Evolutionary conservation across 2,113 vertebrate species (phyloP).

Genomic region (Microcebus griseorufus): DNA sequence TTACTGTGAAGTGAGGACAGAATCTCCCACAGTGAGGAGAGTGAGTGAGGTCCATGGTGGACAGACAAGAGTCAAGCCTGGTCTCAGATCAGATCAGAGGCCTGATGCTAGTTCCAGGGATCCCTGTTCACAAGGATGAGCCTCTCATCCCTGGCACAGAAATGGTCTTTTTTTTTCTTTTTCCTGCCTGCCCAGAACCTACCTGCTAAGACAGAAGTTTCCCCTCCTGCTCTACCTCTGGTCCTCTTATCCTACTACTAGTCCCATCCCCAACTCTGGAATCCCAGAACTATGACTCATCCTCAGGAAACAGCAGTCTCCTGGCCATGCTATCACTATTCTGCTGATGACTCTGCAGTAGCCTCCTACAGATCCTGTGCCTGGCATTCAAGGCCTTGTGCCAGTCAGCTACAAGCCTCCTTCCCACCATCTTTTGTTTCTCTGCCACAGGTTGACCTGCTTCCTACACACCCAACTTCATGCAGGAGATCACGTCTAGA

Average conservation of each 20-base stretch:
- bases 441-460: neutral
- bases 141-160: neutral
- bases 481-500: neutral
- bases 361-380: neutral
- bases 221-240: neutral
- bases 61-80: neutral
- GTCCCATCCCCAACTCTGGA: neutral
- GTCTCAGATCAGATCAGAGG: neutral
- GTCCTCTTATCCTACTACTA: neutral
- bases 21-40: neutral
- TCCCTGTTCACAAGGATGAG: neutral
- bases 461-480: neutral
- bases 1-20: neutral
- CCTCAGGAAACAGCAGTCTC: constrained; percentile 37
- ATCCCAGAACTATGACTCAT: constrained; percentile 14
- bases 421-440: neutral
- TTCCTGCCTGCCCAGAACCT: neutral
- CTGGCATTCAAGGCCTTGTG: neutral
- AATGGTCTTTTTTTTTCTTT: neutral
- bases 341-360: neutral
- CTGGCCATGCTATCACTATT: neutral
- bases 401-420: neutral
- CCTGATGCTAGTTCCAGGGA: neutral
- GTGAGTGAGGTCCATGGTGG: neutral
- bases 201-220: neutral